Percentiles rank a stretch among this genome's conserved stretches.
phyloP scores from a whole-genome alignment of 1,140 invertebrate species.

The Temnothorax longispinosus region DNA sequence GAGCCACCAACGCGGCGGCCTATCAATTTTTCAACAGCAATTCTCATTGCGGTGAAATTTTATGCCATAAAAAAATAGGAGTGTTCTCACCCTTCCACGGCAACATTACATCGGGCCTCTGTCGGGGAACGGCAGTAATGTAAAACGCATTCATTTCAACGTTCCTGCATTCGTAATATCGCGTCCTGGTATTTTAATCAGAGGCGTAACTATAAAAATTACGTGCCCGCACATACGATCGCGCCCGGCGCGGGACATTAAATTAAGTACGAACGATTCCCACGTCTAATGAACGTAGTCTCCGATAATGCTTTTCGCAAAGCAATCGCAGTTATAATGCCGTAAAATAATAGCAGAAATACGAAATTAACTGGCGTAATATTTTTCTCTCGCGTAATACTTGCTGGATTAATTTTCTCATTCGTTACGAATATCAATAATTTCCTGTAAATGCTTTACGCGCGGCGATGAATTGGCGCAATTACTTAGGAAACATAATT shows the following conservation, averaged over 20 bases:
- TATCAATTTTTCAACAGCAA: conserved; percentile 80
- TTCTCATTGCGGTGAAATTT: conserved; percentile 78
- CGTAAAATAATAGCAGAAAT: conserved; percentile 6
- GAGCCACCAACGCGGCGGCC: conserved; percentile 57
- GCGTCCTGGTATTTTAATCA: conserved; percentile 74
- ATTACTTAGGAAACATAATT: conserved; percentile 49
- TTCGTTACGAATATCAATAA: conserved; percentile 30
- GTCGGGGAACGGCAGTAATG: conserved; percentile 68
- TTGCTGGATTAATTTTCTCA: conserved; percentile 36
- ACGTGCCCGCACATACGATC: conserved; percentile 56
- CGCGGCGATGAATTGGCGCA: conserved; percentile 29
- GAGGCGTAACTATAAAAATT: conserved; percentile 69
- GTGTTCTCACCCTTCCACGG: conserved; percentile 43
- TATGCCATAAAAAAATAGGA: conserved; percentile 77
- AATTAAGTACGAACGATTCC: conserved; percentile 64
- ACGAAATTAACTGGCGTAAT: conserved; percentile 15
- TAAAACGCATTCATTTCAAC: conserved; percentile 77
- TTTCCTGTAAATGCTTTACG: conserved; percentile 11
- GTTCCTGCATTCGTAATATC: conserved; percentile 74
- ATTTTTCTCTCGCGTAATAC: conserved; percentile 8
- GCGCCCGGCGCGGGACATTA: conserved; percentile 55
- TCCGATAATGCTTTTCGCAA: conserved; percentile 34
- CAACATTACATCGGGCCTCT: conserved; percentile 64
- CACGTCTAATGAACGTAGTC: background rate
- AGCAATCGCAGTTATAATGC: conserved; percentile 25